Evolutionary conservation across 37 sponge, comb jelly and placozoan species (phyloP).

Genomic region (Diacarnus erythraeanus): DNA sequence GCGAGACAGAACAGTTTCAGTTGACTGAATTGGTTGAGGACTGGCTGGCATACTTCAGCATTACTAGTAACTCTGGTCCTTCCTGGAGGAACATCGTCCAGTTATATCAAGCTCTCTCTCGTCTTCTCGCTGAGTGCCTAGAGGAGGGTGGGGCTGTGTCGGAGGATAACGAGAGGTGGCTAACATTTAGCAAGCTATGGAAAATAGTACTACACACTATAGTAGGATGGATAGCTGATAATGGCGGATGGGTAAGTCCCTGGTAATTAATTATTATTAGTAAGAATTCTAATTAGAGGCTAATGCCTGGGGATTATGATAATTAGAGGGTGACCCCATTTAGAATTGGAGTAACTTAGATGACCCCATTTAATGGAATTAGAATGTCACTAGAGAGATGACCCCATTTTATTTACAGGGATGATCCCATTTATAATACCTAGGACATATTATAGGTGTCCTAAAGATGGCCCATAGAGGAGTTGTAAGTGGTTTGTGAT

Average conservation of each 20-base stretch:
- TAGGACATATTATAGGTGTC: too few relatives aligned
- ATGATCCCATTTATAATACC: too few relatives aligned
- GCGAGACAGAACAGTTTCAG: not conserved
- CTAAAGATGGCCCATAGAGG: too few relatives aligned
- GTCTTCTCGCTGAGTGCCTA: slow-evolving; percentile 2
- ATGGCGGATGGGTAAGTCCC: slow-evolving; percentile 54
- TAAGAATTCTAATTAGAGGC: too few relatives aligned
- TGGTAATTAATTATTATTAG: not conserved
- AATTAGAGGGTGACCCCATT: too few relatives aligned
- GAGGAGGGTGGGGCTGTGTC: not conserved
- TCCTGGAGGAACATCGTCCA: slow-evolving; percentile 8
- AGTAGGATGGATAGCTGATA: slow-evolving; percentile 24
- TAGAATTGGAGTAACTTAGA: too few relatives aligned
- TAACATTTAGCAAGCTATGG: slow-evolving; percentile 22
- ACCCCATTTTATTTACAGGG: too few relatives aligned
- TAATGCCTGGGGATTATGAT: too few relatives aligned
- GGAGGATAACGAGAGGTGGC: not conserved
- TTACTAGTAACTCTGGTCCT: not conserved
- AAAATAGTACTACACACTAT: not conserved
- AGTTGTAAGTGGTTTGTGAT: too few relatives aligned
- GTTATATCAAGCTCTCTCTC: not conserved
- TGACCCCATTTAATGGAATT: too few relatives aligned
- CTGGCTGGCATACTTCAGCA: not conserved
- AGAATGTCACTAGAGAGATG: too few relatives aligned
- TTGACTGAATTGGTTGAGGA: not conserved